These are phyloP conservation scores for Spilogale gracilis DNA, from an alignment of 2,113 vertebrate genomes.

Conservation along the genomic window DNA sequence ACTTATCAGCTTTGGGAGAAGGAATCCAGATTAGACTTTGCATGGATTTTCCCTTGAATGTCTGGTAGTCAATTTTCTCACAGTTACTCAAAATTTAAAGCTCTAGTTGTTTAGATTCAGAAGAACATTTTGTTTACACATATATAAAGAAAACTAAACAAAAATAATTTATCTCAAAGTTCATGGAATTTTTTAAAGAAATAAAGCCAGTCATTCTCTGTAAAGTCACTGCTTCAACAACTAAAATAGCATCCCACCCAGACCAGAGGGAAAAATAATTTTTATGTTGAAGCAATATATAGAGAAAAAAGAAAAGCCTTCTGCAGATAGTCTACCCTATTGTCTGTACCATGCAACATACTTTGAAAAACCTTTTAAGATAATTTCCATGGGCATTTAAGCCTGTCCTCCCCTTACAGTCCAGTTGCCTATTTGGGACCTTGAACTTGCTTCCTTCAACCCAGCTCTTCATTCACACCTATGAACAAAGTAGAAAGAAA, in stretches of 20 bases:
- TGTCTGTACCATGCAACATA: background rate
- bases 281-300: background rate
- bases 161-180: slow-evolving; percentile 79
- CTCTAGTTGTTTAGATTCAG: slow-evolving; percentile 82
- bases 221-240: slow-evolving; percentile 35
- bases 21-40: background rate
- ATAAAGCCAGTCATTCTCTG: slow-evolving; percentile 52
- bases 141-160: slow-evolving; percentile 72
- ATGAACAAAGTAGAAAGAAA: background rate
- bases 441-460: background rate
- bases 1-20: slow-evolving; percentile 60
- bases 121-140: slow-evolving; percentile 84
- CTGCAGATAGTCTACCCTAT: background rate
- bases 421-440: too few relatives aligned
- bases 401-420: background rate
- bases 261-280: background rate
- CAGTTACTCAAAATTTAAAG: slow-evolving; percentile 80
- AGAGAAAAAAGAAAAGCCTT: background rate
- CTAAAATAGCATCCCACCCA: slow-evolving; percentile 31
- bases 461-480: background rate
- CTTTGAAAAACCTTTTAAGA: background rate
- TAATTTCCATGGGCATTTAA: background rate
- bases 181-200: slow-evolving; percentile 75
- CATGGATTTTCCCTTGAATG: slow-evolving; percentile 58
- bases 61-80: slow-evolving; percentile 80